Conservation (phyloP, 1,140 invertebrate genomes). For the Archivesica marissinica region DNA sequence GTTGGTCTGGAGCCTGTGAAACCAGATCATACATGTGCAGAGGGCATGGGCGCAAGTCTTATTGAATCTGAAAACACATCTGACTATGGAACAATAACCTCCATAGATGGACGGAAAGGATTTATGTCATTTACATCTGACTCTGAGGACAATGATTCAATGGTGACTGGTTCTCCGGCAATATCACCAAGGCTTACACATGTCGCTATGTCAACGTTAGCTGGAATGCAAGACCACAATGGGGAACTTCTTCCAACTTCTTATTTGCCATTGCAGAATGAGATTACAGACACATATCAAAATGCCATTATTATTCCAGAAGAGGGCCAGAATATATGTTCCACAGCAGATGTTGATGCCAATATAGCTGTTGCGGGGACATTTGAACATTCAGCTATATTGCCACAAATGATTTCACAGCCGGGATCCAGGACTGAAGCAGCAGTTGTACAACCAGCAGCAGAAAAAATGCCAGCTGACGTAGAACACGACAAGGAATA, state of each 20-base stretch:
- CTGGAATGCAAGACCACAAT: neutral
- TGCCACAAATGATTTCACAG: neutral
- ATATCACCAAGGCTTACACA: conserved; percentile 52
- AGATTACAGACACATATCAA: neutral
- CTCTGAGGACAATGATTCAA: conserved; percentile 56
- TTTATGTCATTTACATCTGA: conserved; percentile 63
- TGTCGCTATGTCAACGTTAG: neutral
- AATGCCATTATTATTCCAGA: conserved; percentile 14
- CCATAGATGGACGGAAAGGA: conserved; percentile 66
- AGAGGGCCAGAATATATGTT: conserved; percentile 32
- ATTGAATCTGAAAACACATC: conserved; percentile 70
- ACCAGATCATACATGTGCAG: neutral
- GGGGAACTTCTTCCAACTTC: neutral
- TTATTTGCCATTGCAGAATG: conserved; percentile 21
- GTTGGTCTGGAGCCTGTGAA: neutral
- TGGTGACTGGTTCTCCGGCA: neutral
- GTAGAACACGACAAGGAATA: neutral
- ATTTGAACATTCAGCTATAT: neutral
- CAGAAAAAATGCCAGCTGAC: neutral
- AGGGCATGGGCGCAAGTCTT: neutral
- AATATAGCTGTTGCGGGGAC: conserved; percentile 2
- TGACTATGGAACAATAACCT: conserved; percentile 72
- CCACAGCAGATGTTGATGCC: neutral
- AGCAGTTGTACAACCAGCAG: neutral
- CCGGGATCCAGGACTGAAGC: neutral